Base-by-base conservation (phyloP, 2,888 invertebrate species). In the Glyphotaelius pellucidus region DNA sequence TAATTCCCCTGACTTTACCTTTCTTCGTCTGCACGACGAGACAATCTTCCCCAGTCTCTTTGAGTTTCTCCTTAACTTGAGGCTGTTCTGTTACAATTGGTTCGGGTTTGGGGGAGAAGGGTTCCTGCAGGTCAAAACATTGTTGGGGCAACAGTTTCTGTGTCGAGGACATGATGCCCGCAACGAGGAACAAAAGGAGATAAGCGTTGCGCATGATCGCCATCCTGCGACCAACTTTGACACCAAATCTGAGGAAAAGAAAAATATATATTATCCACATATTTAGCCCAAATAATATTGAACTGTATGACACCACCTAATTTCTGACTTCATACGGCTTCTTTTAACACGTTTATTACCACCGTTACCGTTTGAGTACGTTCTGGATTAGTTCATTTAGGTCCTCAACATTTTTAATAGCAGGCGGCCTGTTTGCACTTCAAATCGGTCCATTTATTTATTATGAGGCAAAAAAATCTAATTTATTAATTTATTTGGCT, bases 11-110 rank as follows among this genome's bases (percentile, higher is more conserved):
- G 89, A 98, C 97, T 95, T 97, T 97, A 92, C 98, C 98, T 95
- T 98, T 98, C 94, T 97, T 97, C 38, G 98, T 98, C 94, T 97
- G 96, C 32, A 98, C 96, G n/a, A 98, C 95, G 88, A 98, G 95
- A 1, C 97, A 97, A 94, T 98, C 98, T 84, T 97, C 97, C 2
- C 79, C 92, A 30, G 80, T 88, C 30, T 93, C 92, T 42, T 92
- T 90, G 47, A 52, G 87, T 31, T 92, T 90, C 35, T 89, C 86
- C n/a, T 90, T 91, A 83, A 96, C 96, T 89, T 96, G 96, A 30
- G 96, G 96, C 15, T 95, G 96, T 89, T 95, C 94, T 93, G 95
- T 47, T 31, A 86, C 38, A 3, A n/a, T n/a, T 91, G 85, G 12
- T 84, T 80, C n/a, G 0, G 96, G 96, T 94, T 96, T 95, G 89